Evolutionary conservation across 2,113 vertebrate species (phyloP), one percentile per base, ranked within the genome.

Genomic region (Catharus minimus): DNA sequence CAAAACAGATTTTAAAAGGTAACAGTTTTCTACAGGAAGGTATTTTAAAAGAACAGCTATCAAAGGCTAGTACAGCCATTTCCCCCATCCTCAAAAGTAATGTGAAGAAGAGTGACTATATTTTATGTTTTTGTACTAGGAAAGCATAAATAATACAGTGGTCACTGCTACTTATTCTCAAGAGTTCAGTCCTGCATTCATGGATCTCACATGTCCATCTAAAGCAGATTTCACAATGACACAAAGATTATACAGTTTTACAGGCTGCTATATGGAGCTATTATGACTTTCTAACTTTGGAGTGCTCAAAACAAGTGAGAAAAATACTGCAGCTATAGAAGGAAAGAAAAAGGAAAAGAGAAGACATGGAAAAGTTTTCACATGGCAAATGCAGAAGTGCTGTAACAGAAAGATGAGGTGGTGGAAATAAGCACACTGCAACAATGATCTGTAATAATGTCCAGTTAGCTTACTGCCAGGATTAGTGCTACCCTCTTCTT

Each of bases 381-480:
- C 53, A 68, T 38, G 46, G 53, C 38, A 92, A 91, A 85, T 2
- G 3, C 68, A 86, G 36, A 79, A 78, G 52, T 1, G 0, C 30
- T 85, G 20, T 38, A 86, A 80, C 23, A 74, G 36, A 86, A 93
- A 88, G 36, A 86, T 28, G 52, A 79, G 19, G 46, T 38, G 68
- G 69, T 1, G 0, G 69, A 87, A 92, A 77, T 26, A 50, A 28
- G 44, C 64, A 36, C 65, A 82, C 32, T 32, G 28, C 62, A 82
- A 89, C 53, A 72, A 83, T 58, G 68, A 92, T 81, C 7, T 30
- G 26, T 17, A 92, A 56, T 56, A 74, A 22, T 71, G 92, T 85
- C 85, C 85, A 82, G 89, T 94, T 92, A 93, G 47, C 44, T 95
- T 90, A 58, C 46, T 85, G 24, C 61, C 44, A 95, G 44, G 22